phyloP scores from a whole-genome alignment of 2,113 vertebrate genomes.

The Plestiodon gilberti region DNA sequence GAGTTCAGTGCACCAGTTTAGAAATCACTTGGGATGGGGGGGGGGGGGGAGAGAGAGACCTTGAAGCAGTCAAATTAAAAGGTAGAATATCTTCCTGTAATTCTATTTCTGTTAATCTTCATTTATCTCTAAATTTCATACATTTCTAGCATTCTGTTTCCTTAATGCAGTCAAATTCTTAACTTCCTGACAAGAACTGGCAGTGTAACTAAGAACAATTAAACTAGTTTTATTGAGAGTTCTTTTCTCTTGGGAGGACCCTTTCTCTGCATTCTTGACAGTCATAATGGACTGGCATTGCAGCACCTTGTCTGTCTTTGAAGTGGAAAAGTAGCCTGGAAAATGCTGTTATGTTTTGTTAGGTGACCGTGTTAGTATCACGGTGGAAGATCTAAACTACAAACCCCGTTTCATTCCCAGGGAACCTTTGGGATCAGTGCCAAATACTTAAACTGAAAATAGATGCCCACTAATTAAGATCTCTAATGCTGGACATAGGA shows the following conservation, averaged over 20 bases:
- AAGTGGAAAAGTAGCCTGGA: constrained; percentile 71
- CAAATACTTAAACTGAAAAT: constrained; percentile 16
- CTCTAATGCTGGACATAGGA: background rate
- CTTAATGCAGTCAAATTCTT: constrained; percentile 69
- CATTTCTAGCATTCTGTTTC: constrained; percentile 68
- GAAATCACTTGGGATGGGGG: constrained; percentile 47
- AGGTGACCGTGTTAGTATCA: constrained; percentile 58
- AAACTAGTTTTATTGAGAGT: constrained; percentile 43
- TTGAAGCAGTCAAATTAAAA: constrained; percentile 59
- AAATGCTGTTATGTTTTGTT: constrained; percentile 62
- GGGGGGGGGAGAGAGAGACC: constrained; percentile 58
- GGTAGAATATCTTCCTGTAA: constrained; percentile 61
- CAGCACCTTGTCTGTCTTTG: constrained; percentile 67
- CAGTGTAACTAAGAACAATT: constrained; percentile 38
- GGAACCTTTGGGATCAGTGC: background rate
- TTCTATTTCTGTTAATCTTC: constrained; percentile 70
- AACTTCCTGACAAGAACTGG: constrained; percentile 68
- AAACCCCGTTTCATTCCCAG: constrained; percentile 32
- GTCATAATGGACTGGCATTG: constrained; percentile 63
- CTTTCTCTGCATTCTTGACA: constrained; percentile 67
- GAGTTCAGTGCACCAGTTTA: constrained; percentile 69
- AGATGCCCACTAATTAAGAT: background rate
- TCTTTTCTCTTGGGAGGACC: constrained; percentile 60
- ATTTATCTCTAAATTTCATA: constrained; percentile 73
- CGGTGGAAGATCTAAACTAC: constrained; percentile 51